These are phyloP conservation scores for Ruditapes philippinarum DNA, from an alignment of 1,140 invertebrate genomes.

Conservation along the genomic window DNA sequence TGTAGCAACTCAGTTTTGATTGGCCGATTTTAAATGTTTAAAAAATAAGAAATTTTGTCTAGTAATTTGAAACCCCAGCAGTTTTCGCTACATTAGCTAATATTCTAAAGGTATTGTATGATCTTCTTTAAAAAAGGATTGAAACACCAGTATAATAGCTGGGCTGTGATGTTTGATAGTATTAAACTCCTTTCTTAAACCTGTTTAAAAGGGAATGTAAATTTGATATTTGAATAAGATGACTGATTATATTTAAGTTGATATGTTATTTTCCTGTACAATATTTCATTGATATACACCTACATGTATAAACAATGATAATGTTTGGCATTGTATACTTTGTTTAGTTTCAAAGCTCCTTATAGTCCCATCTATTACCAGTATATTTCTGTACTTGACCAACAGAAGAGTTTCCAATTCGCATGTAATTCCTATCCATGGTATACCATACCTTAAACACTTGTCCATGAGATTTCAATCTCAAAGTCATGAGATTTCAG, in stretches of 20 bases:
- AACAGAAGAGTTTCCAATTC: too few species aligned
- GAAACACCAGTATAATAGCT: conserved; percentile 25
- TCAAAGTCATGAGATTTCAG: too few species aligned
- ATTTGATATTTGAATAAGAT: neutral
- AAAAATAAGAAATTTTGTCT: conserved; percentile 5
- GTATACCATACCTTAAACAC: too few species aligned
- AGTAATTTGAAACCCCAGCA: conserved; percentile 28
- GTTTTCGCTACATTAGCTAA: conserved; percentile 36
- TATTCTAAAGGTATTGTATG: conserved; percentile 14
- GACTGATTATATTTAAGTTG: neutral
- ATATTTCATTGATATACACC: too few species aligned
- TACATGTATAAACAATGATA: too few species aligned
- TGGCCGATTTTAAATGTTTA: conserved; percentile 27
- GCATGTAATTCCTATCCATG: too few species aligned
- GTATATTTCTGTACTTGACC: too few species aligned
- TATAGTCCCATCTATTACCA: too few species aligned
- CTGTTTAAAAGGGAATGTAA: neutral
- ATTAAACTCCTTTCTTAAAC: neutral
- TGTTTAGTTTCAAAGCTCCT: too few species aligned
- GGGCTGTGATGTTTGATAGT: conserved; percentile 18
- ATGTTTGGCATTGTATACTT: too few species aligned
- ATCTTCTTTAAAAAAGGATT: neutral
- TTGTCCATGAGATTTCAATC: too few species aligned
- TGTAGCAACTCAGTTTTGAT: conserved; percentile 4
- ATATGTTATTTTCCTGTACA: too few species aligned